Conservation (phyloP, 2,797 vertebrate genomes). For the Melanotaenia trifasciata region DNA sequence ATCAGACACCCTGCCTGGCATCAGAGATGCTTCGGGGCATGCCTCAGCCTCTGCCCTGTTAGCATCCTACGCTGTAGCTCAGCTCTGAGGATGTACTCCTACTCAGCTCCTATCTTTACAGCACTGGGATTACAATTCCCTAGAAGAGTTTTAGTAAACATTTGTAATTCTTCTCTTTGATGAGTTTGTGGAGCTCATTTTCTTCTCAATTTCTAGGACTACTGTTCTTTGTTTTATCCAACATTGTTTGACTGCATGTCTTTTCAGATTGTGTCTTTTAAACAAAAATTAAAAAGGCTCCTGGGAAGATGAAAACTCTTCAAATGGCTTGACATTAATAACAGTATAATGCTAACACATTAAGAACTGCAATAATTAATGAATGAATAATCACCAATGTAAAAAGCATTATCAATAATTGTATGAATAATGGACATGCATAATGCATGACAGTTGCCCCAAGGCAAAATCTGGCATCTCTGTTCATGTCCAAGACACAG, state of each 20-base stretch:
- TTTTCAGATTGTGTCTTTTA: slow-evolving; percentile 42
- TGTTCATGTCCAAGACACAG: slow-evolving; percentile 86
- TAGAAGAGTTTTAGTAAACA: slow-evolving; percentile 51
- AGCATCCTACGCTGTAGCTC: slow-evolving; percentile 54
- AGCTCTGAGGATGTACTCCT: slow-evolving; percentile 48
- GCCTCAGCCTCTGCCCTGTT: slow-evolving; percentile 67
- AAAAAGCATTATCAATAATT: slow-evolving; percentile 94
- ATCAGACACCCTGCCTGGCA: slow-evolving; percentile 64
- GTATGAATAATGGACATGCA: slow-evolving; percentile 90
- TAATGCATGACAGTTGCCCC: slow-evolving; percentile 92
- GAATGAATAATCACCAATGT: slow-evolving; percentile 92
- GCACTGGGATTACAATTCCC: slow-evolving; percentile 46
- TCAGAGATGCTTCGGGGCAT: slow-evolving; percentile 65
- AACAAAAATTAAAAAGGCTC: slow-evolving; percentile 46
- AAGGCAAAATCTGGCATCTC: slow-evolving; percentile 87
- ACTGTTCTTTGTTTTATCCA: slow-evolving; percentile 24
- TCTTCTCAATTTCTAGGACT: slow-evolving; percentile 4
- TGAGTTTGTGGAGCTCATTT: slow-evolving; percentile 28
- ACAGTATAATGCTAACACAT: slow-evolving; percentile 87
- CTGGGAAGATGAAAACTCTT: slow-evolving; percentile 68
- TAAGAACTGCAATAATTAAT: slow-evolving; percentile 89
- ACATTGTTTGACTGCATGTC: slow-evolving; percentile 4
- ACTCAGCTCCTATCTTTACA: slow-evolving; percentile 50
- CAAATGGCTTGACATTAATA: slow-evolving; percentile 86
- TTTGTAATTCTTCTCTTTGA: slow-evolving; percentile 31